These are phyloP conservation scores for Cinclus mexicanus DNA, from an alignment of 2,113 vertebrate species.

Conservation along the genomic window DNA sequence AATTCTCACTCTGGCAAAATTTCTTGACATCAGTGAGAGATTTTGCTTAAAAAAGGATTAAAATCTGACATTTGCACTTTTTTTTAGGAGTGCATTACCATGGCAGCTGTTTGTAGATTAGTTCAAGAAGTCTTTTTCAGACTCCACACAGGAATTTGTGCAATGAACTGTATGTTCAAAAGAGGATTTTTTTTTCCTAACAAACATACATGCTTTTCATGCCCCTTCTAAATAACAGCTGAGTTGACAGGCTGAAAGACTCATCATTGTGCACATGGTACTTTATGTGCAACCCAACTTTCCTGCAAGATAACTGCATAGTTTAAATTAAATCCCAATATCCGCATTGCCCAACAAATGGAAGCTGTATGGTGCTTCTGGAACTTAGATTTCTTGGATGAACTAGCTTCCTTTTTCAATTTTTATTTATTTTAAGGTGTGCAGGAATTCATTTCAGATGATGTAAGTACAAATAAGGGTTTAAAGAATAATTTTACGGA, in stretches of 20 bases:
- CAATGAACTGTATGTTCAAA: conserved; percentile 50
- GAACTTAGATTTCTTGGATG: not conserved
- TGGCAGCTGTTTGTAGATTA: conserved; percentile 63
- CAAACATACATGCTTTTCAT: conserved; percentile 63
- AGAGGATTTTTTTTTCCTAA: not conserved
- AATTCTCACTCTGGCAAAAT: not conserved
- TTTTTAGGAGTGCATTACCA: conserved; percentile 28
- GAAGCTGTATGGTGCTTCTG: not conserved
- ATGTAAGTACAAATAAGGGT: not conserved
- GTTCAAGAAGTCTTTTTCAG: conserved; percentile 47
- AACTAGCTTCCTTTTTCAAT: not conserved
- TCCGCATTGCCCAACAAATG: not conserved
- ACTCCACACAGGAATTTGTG: conserved; percentile 32
- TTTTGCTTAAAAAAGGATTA: conserved; percentile 24
- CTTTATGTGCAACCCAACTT: conserved; percentile 33
- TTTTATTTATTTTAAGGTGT: not conserved
- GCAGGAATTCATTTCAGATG: not conserved
- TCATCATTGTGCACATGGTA: conserved; percentile 60
- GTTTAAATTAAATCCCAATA: conserved; percentile 31
- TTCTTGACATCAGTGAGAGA: not conserved
- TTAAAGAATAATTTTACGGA: not conserved
- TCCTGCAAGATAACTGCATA: not conserved
- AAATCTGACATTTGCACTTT: conserved; percentile 51
- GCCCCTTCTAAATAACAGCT: conserved; percentile 61
- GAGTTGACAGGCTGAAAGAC: conserved; percentile 66